These are phyloP conservation scores for Monomorium pharaonis DNA, from an alignment of 1,140 invertebrate genomes.

Conservation along the genomic window DNA sequence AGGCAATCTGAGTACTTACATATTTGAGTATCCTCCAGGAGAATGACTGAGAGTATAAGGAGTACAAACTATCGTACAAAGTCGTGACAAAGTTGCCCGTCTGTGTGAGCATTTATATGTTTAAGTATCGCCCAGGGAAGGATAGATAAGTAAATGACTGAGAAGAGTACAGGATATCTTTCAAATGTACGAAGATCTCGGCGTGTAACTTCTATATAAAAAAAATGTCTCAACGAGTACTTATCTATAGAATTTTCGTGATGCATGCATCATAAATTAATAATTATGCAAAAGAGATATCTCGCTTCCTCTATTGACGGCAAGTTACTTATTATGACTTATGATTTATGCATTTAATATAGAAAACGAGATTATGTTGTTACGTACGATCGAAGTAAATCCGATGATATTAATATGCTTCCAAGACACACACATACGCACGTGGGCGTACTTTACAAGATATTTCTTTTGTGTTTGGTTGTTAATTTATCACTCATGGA, in stretches of 20 bases:
- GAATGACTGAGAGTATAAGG: too few relatives aligned
- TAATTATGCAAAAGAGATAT: not conserved
- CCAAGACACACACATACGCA: too few relatives aligned
- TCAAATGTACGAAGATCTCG: too few relatives aligned
- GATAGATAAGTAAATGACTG: too few relatives aligned
- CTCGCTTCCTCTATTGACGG: not conserved
- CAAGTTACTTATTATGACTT: not conserved
- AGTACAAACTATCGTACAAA: too few relatives aligned
- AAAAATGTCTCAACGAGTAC: not conserved
- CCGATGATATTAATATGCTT: not conserved
- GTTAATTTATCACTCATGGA: not conserved
- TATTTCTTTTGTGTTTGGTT: not conserved
- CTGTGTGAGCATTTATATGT: too few relatives aligned
- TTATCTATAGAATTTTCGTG: not conserved
- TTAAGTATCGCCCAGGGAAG: too few relatives aligned
- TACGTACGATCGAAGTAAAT: not conserved
- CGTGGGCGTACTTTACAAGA: not conserved
- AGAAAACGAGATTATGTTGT: not conserved
- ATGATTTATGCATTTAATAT: not conserved
- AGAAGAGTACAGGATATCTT: too few relatives aligned
- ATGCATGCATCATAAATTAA: not conserved
- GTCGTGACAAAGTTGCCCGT: too few relatives aligned
- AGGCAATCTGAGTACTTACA: too few relatives aligned
- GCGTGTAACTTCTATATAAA: not conserved
- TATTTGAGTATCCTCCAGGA: too few relatives aligned